phyloP scores from a whole-genome alignment of 2,888 invertebrate species.

The Apeira syringaria region DNA sequence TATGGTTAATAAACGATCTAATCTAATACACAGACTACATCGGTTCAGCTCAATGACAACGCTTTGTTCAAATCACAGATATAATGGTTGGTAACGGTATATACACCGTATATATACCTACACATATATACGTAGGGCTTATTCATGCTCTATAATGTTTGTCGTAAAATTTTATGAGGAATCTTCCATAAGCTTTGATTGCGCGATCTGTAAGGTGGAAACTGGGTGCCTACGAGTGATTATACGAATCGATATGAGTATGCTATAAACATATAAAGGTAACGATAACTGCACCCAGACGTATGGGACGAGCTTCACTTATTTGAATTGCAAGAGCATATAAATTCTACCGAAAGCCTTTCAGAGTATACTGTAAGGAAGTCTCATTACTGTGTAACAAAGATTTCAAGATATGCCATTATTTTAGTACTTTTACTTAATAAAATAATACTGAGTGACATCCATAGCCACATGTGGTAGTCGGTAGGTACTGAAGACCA shows the following conservation, averaged over 20 bases:
- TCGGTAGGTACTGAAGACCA: too few species aligned
- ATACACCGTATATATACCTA: too few species aligned
- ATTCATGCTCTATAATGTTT: constrained; percentile 56
- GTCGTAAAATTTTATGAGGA: constrained; percentile 68
- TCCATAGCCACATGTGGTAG: too few species aligned
- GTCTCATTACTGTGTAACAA: too few species aligned
- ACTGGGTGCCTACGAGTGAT: constrained; percentile 17
- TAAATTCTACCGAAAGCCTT: background rate
- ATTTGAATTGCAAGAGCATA: constrained; percentile 5
- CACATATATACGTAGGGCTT: constrained; percentile 53
- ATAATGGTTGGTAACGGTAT: constrained; percentile 49
- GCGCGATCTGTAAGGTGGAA: constrained; percentile 45
- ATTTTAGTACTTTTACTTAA: too few species aligned
- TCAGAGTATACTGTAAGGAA: too few species aligned
- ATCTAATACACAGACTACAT: too few species aligned
- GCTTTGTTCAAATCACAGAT: constrained; percentile 48
- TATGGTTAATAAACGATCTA: too few species aligned
- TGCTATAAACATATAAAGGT: constrained; percentile 19
- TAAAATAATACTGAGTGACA: too few species aligned
- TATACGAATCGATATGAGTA: constrained; percentile 15
- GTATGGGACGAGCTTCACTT: constrained; percentile 12
- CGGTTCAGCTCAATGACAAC: constrained; percentile 33
- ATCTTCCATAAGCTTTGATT: constrained; percentile 65
- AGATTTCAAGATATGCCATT: too few species aligned
- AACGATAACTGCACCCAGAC: constrained; percentile 19